Percentiles rank a stretch among this genome's conserved stretches.
phyloP scores from a whole-genome alignment of 2,797 vertebrate genomes.

The Acanthurus tractus region DNA sequence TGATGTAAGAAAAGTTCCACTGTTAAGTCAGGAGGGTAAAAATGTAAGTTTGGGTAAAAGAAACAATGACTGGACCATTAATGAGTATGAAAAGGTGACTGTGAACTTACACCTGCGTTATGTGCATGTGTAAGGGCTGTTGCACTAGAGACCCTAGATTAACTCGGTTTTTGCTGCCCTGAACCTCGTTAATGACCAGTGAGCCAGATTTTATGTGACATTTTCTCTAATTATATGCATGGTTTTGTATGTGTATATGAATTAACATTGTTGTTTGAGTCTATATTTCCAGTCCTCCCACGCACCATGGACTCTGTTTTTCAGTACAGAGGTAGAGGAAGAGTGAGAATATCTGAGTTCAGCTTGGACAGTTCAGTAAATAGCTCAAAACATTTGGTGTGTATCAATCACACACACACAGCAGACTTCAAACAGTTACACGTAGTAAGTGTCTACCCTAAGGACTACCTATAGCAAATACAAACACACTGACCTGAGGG shows the following conservation, averaged over 20 bases:
- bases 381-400: constrained; percentile 5
- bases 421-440: constrained; percentile 12
- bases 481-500: constrained; percentile 23
- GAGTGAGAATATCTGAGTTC: not conserved
- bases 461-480: constrained; percentile 19
- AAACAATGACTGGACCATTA: constrained; percentile 5
- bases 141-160: too few relatives aligned
- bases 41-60: not conserved
- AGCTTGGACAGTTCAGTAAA: not conserved
- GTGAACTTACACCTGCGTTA: not conserved
- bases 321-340: not conserved
- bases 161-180: too few relatives aligned
- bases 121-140: too few relatives aligned
- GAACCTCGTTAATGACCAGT: not conserved
- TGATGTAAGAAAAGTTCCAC: not conserved
- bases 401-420: constrained; percentile 3
- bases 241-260: not conserved
- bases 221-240: not conserved
- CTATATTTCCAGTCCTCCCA: too few relatives aligned
- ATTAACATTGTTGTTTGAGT: too few relatives aligned
- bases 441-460: constrained; percentile 14
- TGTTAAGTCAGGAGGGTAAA: too few relatives aligned
- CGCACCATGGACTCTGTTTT: not conserved
- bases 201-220: not conserved
- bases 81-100: not conserved